A percentile compares a stretch with the other conserved stretches of the same genome.
Evolutionary conservation across 2,888 invertebrate genomes (phyloP).

Genomic region (Pristionchus japonicus): DNA sequence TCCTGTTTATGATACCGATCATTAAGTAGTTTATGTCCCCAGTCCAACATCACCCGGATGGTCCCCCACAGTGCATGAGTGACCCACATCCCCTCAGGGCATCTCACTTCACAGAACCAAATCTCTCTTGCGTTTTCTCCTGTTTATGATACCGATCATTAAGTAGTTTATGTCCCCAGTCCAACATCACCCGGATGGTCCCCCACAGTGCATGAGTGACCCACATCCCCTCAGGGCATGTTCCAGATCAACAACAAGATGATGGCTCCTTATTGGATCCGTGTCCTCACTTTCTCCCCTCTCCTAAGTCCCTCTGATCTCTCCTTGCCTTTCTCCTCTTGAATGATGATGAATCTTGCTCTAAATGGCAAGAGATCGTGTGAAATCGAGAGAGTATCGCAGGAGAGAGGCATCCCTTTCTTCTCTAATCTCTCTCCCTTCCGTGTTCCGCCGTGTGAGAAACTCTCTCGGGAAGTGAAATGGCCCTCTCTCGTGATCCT

Average conservation of each 20-base stretch:
- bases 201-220: neutral
- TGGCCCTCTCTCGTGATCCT: neutral
- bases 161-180: no score
- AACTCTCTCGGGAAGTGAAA: neutral
- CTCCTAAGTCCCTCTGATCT: neutral
- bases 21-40: no score
- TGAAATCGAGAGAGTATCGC: neutral
- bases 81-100: no score
- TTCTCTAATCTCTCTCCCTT: slow-evolving; percentile 14
- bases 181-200: neutral
- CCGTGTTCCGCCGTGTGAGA: neutral
- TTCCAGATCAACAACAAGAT: neutral
- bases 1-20: no score
- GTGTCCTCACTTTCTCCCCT: neutral
- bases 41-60: no score
- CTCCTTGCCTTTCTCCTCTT: neutral
- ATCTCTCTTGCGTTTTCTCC: no score
- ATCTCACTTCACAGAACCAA: no score
- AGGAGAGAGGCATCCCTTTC: neutral
- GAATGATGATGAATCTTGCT: neutral
- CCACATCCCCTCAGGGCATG: neutral
- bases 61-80: no score
- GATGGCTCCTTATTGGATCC: neutral
- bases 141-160: no score
- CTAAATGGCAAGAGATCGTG: neutral